phyloP scores from a whole-genome alignment of 2,113 vertebrate species.

The Urocynchramus pylzowi region DNA sequence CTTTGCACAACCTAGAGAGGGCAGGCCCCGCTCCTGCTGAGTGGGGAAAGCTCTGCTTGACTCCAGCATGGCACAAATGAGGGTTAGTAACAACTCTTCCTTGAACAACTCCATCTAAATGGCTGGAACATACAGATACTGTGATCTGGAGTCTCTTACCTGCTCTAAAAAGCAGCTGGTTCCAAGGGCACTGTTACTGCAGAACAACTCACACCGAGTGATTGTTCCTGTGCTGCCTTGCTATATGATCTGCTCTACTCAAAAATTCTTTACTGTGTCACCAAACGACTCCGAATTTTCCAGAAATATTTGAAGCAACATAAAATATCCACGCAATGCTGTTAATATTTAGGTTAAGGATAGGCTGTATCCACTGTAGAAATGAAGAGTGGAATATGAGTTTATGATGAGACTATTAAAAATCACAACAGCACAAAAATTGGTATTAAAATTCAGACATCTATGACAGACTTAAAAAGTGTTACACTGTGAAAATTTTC shows the following conservation, averaged over 20 bases:
- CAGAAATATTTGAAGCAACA: not conserved
- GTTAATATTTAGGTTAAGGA: not conserved
- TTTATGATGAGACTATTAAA: not conserved
- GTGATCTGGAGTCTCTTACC: not conserved
- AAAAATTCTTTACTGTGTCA: not conserved
- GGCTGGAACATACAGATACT: accelerated
- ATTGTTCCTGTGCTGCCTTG: not conserved
- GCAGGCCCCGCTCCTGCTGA: not conserved
- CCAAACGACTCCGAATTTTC: not conserved
- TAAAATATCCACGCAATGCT: not conserved
- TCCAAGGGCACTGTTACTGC: not conserved
- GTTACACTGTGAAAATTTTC: not conserved
- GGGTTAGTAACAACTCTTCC: not conserved
- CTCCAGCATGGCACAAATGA: not conserved
- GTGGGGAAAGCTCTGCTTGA: not conserved
- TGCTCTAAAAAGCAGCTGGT: not conserved
- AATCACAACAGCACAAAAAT: not conserved
- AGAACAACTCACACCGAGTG: not conserved
- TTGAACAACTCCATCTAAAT: not conserved
- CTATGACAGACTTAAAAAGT: not conserved
- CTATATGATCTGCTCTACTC: not conserved
- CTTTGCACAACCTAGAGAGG: not conserved
- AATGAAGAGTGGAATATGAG: not conserved
- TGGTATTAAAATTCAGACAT: not conserved
- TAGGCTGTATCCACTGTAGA: not conserved